Base-by-base conservation (phyloP, 2,113 vertebrate species). In the Eurypyga helias region DNA sequence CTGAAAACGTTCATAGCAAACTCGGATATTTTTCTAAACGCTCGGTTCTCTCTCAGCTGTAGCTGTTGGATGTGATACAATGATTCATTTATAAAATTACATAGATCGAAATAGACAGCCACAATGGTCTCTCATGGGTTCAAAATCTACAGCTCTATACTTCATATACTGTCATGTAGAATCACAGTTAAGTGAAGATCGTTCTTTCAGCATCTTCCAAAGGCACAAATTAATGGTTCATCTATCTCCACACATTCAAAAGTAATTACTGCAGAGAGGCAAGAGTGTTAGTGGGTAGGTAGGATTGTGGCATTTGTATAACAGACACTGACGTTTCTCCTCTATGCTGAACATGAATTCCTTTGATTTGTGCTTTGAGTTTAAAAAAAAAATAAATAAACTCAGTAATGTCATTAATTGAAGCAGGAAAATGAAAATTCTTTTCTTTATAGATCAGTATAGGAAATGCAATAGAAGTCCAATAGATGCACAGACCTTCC, bases 121-220 rank as follows among this genome's bases (percentile, higher is more conserved):
- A 76, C 67, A 90, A 26, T 11, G n/a, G 15, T 54, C 41, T 91
- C 72, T 54, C 23, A 58, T 6, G 15, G 33, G n/a, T 88, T 83
- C 34, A 67, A 86, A 64, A 93, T 82, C 67, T 80, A 71, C 48
- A 75, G 24, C 33, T 82, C 75, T 83, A 10, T 45, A 25, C 41
- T 91, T 82, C 12, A 43, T 51, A 33, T 24, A 43, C n/a, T 69
- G 26, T 69, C 58, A 70, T 9, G 11, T 15, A 86, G 75, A 58
- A 73, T 66, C 82, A 76, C 46, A 49, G 15, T 58, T 51, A 88
- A 64, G 49, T 72, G 49, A 79, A 82, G 49, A 83, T 80, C 29
- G 21, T 83, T 75, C 66, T 86, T 91, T 69, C 31, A 94, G 66
- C 33, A 60, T 17, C 48, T 95, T 96, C 93, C 73, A 91, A 97